Percentiles rank a stretch among this genome's conserved stretches.
These are phyloP conservation scores for Steinernema hermaphroditum DNA, from an alignment of 2,888 invertebrate genomes.

Conservation along the genomic window DNA sequence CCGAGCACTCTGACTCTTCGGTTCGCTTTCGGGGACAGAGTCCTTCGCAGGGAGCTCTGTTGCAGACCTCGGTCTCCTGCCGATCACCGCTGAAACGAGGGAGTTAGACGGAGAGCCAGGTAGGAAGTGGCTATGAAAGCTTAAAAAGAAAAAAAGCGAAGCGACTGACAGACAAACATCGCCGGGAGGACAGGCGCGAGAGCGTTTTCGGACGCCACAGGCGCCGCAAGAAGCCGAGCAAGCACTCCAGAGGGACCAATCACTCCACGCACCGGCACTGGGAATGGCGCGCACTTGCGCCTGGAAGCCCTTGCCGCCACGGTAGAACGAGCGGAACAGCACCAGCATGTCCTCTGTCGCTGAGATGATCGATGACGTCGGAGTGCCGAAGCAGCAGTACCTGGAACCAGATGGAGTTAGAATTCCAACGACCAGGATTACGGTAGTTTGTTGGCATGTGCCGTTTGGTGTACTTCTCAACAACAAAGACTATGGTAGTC, in stretches of 20 bases:
- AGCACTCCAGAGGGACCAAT: constrained; percentile 60
- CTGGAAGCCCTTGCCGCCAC: constrained; percentile 65
- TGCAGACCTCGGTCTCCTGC: constrained; percentile 63
- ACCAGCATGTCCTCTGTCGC: constrained; percentile 66
- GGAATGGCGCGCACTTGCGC: constrained; percentile 59
- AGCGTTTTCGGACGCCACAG: constrained; percentile 61
- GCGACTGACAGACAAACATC: constrained; percentile 58
- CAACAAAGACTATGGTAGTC: no score
- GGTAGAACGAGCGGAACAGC: constrained; percentile 66
- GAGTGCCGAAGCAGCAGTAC: constrained; percentile 66
- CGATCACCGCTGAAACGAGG: constrained; percentile 59
- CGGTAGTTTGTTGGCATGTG: no score
- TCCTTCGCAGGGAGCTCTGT: constrained; percentile 61
- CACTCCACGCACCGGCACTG: constrained; percentile 48
- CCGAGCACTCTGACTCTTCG: constrained; percentile 61
- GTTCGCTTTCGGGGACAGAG: constrained; percentile 58
- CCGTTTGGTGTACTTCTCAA: no score
- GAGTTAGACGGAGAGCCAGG: background rate
- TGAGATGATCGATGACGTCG: constrained; percentile 60
- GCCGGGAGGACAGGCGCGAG: constrained; percentile 56
- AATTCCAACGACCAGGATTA: no score
- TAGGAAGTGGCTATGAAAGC: background rate
- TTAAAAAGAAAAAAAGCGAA: background rate
- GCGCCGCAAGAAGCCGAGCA: constrained; percentile 65
- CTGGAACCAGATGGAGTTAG: constrained; percentile 46